Base-by-base conservation (phyloP, 2,113 vertebrate genomes). In the Amphiprion ocellaris region DNA sequence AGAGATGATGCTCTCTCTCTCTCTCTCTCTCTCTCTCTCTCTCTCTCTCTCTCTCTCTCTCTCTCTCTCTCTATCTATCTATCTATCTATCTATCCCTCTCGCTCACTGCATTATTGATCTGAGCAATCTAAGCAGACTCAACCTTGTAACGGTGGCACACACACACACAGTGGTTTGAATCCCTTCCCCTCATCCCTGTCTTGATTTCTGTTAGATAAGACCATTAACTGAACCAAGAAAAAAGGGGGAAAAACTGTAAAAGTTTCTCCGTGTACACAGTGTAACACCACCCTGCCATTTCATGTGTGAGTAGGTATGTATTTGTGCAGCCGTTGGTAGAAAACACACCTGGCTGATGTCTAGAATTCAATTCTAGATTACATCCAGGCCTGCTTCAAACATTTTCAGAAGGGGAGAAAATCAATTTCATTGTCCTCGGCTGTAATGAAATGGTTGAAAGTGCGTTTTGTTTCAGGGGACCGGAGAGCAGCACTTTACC, bases 31-130 rank as follows among this genome's bases (percentile, higher is more conserved):
- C 61, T 71, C 54, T 74, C 60, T 39, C 49, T 55, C 74, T 60
- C 64, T 26, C 21, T 21, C 77, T n/a, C 75, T 17, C 62, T 60
- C 15, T 9, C 64, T 19, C 60, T 39, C 49, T 55, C 79, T 60
- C 64, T 26, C 67, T 21, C 77, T n/a, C 75, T 17, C 62, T 60
- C 15, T 9, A 60, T 19, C 60, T 39, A 41, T 55, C 79, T 60
- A 59, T 26, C 67, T 21, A 21, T 49, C 64, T 74, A 56, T 39
- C 49, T 55, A 74, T 60, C 65, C n/a, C 67, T 21, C 24, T 49
- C 64, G 69, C 61, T 71, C 54, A 23, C 68, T 88, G 78, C 86
- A 90, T 90, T 91, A 87, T 91, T 90, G 84, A 89, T 88, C 80
- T 76, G 68, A 85, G 77, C 79, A 50, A 74, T 69, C 78, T 59